These are phyloP conservation scores for Pangasius macronema DNA, from an alignment of 2,797 vertebrate species.

Conservation along the genomic window DNA sequence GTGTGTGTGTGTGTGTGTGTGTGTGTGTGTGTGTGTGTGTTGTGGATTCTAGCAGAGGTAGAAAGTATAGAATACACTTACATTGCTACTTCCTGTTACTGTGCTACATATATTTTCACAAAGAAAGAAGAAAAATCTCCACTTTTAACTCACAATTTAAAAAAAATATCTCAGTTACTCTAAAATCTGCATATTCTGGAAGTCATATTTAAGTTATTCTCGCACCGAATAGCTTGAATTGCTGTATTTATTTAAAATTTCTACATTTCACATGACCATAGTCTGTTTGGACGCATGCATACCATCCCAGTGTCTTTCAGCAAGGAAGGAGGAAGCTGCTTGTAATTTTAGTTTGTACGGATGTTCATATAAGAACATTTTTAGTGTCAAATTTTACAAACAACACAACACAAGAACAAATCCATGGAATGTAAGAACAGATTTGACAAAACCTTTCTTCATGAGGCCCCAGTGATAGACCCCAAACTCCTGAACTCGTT, in stretches of 20 bases:
- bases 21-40: not conserved
- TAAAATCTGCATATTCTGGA: not conserved
- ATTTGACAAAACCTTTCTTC: not conserved
- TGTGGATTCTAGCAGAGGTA: not conserved
- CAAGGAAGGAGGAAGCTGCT: not conserved
- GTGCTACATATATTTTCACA: not conserved
- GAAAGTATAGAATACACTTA: not conserved
- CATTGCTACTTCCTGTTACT: not conserved
- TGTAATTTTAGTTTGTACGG: not conserved
- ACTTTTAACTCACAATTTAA: not conserved
- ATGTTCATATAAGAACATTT: not conserved
- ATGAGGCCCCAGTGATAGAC: not conserved
- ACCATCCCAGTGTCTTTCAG: not conserved
- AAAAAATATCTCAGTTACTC: not conserved
- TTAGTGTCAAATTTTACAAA: not conserved
- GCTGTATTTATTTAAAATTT: no score
- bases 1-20: constrained; percentile 5
- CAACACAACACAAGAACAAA: not conserved
- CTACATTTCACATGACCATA: no score
- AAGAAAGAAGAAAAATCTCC: not conserved
- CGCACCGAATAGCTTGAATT: no score
- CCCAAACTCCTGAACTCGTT: no score
- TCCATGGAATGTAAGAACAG: not conserved
- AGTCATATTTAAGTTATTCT: not conserved
- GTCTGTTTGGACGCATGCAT: no score